Percentiles rank a stretch among this genome's conserved stretches.
These are phyloP conservation scores for Ptychadena robeensis DNA, from an alignment of 2,797 vertebrate species.

Conservation along the genomic window DNA sequence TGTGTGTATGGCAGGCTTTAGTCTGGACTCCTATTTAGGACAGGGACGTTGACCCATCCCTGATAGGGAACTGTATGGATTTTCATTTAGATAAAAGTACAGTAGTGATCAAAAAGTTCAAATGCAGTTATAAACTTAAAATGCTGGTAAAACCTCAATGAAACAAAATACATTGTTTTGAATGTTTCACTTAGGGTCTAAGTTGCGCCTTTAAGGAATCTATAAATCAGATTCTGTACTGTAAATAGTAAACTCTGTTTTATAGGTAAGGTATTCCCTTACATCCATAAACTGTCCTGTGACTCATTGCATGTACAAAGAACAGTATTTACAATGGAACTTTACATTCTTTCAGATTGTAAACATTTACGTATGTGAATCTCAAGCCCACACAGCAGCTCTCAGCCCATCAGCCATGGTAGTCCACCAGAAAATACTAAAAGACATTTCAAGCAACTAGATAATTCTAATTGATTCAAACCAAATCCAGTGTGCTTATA, in stretches of 20 bases:
- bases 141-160: too few relatives aligned
- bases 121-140: too few relatives aligned
- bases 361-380: not conserved
- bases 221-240: not conserved
- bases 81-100: too few relatives aligned
- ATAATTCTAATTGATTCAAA: too few relatives aligned
- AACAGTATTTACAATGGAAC: not conserved
- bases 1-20: too few relatives aligned
- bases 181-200: not conserved
- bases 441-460: too few relatives aligned
- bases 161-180: too few relatives aligned
- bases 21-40: too few relatives aligned
- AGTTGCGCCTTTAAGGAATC: not conserved
- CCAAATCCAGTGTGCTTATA: too few relatives aligned
- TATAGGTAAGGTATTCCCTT: not conserved
- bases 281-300: not conserved
- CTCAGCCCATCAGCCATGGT: not conserved
- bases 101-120: too few relatives aligned
- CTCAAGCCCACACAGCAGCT: not conserved
- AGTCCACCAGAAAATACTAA: not conserved
- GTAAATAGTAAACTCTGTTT: not conserved
- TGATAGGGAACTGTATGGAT: too few relatives aligned
- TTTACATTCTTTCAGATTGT: not conserved
- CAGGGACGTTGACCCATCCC: too few relatives aligned
- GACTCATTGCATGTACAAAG: slow-evolving; percentile 1